Evolutionary conservation across 2,888 invertebrate species (phyloP), one percentile per base, ranked within the genome.

Genomic region (Philaethria dido): DNA sequence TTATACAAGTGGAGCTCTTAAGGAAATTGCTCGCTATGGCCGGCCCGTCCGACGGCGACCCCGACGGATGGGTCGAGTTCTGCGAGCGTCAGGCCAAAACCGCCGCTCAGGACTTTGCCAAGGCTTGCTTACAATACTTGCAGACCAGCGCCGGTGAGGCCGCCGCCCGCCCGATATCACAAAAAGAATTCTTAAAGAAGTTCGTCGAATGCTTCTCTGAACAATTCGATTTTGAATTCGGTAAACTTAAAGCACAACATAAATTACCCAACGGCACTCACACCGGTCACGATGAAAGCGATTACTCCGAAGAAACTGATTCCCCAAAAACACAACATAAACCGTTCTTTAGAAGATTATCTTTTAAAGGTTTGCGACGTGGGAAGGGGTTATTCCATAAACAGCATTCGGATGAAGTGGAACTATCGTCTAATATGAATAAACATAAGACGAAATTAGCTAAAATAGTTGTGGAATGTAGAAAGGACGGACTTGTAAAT

Each of bases 401-500:
- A 82, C 97, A 97, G 79, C 95, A 96, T 82, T 97, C 98, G 20
- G 98, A 98, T 77, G 98, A 98, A 79, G 94, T 95, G 0, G 97
- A 97, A 78, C 87, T 96, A 16, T 94, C 95, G 33, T 93, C 92
- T 66, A 93, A 93, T 78, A 86, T 93, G 70, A 95, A 95, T 76
- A 95, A 95, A 82, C 95, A 96, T 75, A 97, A 97, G 91, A 96
- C 96, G 66, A 97, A 97, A 85, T 88, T 98, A 80, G 96, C 97
- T 50, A 98, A 98, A 90, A 98, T 98, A 79, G 96, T 97, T 61
- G 98, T 98, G 48, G 98, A 98, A 84, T 97, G 98, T 86, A 95
- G 97, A 62, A 98, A 98, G 81, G 99, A 99, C 82, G 98, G 99
- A 11, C 95, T 97, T 75, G 98, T 99, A 9, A 97, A 97, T 92